Evolutionary conservation across 1,140 invertebrate species (phyloP).

Genomic region (Bombus haemorrhoidalis): DNA sequence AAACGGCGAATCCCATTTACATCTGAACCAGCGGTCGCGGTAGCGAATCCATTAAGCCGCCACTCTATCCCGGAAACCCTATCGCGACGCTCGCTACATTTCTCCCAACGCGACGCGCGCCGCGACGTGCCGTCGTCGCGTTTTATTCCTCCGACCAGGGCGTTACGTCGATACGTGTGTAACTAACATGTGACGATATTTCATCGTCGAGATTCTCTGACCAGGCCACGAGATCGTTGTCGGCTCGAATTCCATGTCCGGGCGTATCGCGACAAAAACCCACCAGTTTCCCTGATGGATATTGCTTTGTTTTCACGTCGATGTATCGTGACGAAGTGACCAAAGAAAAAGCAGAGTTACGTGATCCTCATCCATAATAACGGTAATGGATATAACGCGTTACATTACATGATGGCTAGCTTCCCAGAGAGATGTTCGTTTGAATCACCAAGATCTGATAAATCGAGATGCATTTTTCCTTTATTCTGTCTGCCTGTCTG

Average conservation of each 20-base stretch:
- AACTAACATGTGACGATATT: background rate
- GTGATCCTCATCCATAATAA: conserved; percentile 36
- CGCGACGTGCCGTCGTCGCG: background rate
- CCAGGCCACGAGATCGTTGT: background rate
- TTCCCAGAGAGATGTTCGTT: background rate
- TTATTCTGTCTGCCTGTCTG: background rate
- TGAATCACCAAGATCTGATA: conserved; percentile 24
- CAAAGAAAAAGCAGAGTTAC: background rate
- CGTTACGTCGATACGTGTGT: background rate
- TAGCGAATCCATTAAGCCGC: conserved; percentile 16
- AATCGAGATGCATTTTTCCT: conserved; percentile 15
- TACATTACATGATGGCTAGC: conserved; percentile 31
- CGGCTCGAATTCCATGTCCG: background rate
- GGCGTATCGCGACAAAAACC: background rate
- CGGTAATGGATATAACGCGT: conserved; percentile 43
- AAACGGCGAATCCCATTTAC: conserved; percentile 16
- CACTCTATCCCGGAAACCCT: background rate
- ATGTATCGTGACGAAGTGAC: background rate
- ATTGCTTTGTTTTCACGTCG: background rate
- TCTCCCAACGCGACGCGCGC: background rate
- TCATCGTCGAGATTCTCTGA: background rate
- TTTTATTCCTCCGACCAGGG: background rate
- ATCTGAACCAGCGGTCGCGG: background rate
- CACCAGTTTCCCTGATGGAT: background rate
- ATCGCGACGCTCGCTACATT: background rate